Evolutionary conservation across 2,113 vertebrate genomes (phyloP).

Genomic region (Bubo scandiacus): DNA sequence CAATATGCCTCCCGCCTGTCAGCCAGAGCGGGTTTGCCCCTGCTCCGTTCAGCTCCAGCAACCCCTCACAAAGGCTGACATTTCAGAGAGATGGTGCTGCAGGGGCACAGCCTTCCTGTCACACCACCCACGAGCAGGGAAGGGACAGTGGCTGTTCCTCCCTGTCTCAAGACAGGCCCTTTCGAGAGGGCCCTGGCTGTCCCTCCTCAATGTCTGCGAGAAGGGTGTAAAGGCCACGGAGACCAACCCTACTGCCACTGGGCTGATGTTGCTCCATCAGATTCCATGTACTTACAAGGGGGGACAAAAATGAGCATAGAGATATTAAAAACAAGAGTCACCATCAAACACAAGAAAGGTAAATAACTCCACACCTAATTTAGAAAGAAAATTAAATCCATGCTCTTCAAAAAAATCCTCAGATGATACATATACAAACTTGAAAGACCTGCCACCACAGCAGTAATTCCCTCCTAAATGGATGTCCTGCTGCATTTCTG

Average conservation of each 20-base stretch:
- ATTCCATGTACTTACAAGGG: fast-evolving
- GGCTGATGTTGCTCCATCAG: fast-evolving
- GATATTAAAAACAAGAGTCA: not conserved
- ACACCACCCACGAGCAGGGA: not conserved
- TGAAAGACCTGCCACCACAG: not conserved
- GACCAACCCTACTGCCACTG: fast-evolving
- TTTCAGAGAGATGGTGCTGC: fast-evolving
- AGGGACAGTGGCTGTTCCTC: not conserved
- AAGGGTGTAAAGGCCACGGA: fast-evolving
- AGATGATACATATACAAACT: not conserved
- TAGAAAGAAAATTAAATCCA: not conserved
- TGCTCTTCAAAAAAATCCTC: not conserved
- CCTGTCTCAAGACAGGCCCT: no score
- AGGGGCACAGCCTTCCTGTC: not conserved
- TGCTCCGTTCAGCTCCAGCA: not conserved
- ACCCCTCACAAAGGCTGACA: not conserved
- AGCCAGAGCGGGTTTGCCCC: fast-evolving
- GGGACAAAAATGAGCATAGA: not conserved
- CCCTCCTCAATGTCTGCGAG: fast-evolving
- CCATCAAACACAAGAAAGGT: not conserved
- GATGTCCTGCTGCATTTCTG: not conserved
- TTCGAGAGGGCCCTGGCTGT: no score
- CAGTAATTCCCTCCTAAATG: not conserved
- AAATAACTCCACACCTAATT: not conserved
- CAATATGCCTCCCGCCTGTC: fast-evolving